Evolutionary conservation across 2,113 vertebrate genomes (phyloP).

Genomic region (Cardinalis cardinalis): DNA sequence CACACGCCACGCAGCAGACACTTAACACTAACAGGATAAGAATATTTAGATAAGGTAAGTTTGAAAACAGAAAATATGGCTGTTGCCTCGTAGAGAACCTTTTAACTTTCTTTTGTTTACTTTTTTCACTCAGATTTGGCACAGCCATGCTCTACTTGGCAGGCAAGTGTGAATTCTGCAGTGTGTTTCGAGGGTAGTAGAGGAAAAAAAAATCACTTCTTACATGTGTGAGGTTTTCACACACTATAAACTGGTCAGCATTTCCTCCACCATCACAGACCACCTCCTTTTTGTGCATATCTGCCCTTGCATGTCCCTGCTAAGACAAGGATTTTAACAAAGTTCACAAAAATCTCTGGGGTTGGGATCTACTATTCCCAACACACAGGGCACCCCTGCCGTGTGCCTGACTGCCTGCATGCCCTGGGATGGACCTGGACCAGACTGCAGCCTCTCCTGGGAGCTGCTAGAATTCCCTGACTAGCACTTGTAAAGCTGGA

Average conservation of each 20-base stretch:
- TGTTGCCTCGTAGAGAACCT: not conserved
- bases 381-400: accelerated
- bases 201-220: not conserved
- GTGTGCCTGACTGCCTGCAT: accelerated
- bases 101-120: not conserved
- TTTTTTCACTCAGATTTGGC: not conserved
- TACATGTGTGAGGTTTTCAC: not conserved
- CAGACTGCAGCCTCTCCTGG: not conserved
- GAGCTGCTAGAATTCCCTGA: not conserved
- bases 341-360: not conserved
- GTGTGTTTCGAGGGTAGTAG: not conserved
- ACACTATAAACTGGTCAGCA: not conserved
- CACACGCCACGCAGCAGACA: accelerated
- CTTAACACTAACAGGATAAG: not conserved
- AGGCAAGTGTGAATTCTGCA: not conserved
- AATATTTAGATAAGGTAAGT: not conserved
- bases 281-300: not conserved
- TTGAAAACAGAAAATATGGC: not conserved
- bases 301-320: not conserved
- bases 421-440: accelerated
- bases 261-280: not conserved
- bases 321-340: not conserved
- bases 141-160: not conserved
- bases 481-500: not conserved
- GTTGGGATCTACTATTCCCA: not conserved